Evolutionary conservation across 1,140 invertebrate genomes (phyloP).

Genomic region (Dolichoris vasculosae): DNA sequence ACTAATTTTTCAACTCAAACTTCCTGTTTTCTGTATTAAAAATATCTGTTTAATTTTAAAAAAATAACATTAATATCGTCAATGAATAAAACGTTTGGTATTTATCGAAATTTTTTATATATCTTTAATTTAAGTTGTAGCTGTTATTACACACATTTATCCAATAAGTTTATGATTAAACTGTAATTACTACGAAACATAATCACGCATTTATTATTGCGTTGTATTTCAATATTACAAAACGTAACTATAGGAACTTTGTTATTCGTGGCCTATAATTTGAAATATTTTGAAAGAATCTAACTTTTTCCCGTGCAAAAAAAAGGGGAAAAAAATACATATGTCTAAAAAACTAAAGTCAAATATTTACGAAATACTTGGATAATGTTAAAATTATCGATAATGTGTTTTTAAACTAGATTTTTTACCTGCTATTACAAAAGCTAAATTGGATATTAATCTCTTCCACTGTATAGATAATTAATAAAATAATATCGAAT

Average conservation of each 20-base stretch:
- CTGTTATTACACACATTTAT: too few relatives aligned
- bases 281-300: not conserved
- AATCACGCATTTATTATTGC: not conserved
- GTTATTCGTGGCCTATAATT: not conserved
- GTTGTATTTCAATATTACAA: not conserved
- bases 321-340: not conserved
- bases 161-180: too few relatives aligned
- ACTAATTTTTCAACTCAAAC: too few relatives aligned
- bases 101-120: too few relatives aligned
- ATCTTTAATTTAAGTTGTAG: too few relatives aligned
- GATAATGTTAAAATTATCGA: not conserved
- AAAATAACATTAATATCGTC: too few relatives aligned
- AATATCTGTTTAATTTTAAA: too few relatives aligned
- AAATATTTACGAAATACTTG: not conserved
- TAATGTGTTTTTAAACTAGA: not conserved
- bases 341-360: not conserved
- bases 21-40: too few relatives aligned
- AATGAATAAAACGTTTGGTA: too few relatives aligned
- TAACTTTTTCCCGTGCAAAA: not conserved
- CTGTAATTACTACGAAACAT: too few relatives aligned
- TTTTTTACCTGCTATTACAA: not conserved
- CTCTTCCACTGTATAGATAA: not conserved
- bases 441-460: not conserved
- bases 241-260: not conserved
- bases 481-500: not conserved